phyloP scores from a whole-genome alignment of 2,888 invertebrate species.

The Trachelus tabidus region DNA sequence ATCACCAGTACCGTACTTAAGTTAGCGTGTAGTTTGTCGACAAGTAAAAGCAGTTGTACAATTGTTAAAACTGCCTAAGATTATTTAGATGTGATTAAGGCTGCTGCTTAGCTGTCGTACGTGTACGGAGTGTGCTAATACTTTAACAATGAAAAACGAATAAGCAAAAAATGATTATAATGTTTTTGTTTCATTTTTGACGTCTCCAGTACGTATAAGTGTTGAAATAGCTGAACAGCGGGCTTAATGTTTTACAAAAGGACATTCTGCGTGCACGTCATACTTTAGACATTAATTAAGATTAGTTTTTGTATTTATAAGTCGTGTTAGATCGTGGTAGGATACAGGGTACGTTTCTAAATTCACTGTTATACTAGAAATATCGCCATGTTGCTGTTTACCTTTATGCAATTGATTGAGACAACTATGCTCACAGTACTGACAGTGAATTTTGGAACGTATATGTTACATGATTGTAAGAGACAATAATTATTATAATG shows the following conservation, averaged over 20 bases:
- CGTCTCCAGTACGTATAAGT: no score
- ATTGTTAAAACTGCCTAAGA: not conserved
- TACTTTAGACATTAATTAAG: not conserved
- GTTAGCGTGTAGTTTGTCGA: not conserved
- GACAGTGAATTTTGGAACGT: not conserved
- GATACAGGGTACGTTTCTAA: not conserved
- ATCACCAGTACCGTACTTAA: not conserved
- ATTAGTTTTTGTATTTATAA: not conserved
- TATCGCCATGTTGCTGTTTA: not conserved
- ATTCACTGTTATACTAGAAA: not conserved
- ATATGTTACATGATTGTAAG: not conserved
- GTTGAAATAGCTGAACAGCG: not conserved
- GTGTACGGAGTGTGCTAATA: not conserved
- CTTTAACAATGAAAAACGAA: not conserved
- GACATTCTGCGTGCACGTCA: not conserved
- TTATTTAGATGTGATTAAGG: not conserved
- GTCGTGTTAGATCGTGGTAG: not conserved
- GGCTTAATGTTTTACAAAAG: not conserved
- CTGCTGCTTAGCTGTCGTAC: not conserved
- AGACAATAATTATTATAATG: not conserved
- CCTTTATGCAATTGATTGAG: not conserved
- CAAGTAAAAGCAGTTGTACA: not conserved
- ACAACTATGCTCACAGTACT: not conserved
- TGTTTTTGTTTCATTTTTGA: not conserved
- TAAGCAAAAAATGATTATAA: not conserved